These are phyloP conservation scores for Sesamia nonagrioides DNA, from an alignment of 1,140 invertebrate species.

Conservation along the genomic window DNA sequence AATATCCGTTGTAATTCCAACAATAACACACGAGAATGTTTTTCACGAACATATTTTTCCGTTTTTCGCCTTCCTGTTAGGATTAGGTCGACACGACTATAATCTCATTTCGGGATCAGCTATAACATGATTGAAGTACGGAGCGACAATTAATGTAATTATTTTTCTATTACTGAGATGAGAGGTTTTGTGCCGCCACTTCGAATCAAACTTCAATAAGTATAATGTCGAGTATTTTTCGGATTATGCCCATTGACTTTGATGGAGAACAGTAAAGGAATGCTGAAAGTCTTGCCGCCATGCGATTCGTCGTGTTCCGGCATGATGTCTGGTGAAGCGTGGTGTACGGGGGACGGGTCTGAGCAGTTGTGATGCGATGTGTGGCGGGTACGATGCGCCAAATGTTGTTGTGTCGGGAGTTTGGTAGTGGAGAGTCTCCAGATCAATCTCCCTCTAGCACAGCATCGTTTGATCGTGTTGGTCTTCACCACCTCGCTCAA, in stretches of 20 bases:
- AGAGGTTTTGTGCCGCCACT: not conserved
- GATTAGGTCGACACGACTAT: not conserved
- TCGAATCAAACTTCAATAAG: conserved; percentile 22
- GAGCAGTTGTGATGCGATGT: no score
- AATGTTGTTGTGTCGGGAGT: no score
- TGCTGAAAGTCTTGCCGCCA: no score
- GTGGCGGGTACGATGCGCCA: no score
- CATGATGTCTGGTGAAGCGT: no score
- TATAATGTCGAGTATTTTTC: not conserved
- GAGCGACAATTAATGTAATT: conserved; percentile 21
- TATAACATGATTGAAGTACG: conserved; percentile 24
- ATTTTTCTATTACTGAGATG: conserved; percentile 23
- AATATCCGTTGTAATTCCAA: conserved; percentile 1
- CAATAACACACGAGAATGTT: conserved; percentile 19
- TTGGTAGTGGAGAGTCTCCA: no score
- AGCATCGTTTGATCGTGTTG: no score
- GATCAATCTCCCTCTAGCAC: no score
- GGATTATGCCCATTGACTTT: not conserved
- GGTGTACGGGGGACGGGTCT: no score
- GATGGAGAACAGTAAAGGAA: not conserved
- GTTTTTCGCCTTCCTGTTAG: not conserved
- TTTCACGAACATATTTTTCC: not conserved
- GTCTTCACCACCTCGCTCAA: no score
- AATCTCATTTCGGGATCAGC: conserved; percentile 10
- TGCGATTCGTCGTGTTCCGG: no score